Evolutionary conservation across 2,888 invertebrate genomes (phyloP), one percentile per base, ranked within the genome.

Genomic region (Malthinus seriepunctatus): DNA sequence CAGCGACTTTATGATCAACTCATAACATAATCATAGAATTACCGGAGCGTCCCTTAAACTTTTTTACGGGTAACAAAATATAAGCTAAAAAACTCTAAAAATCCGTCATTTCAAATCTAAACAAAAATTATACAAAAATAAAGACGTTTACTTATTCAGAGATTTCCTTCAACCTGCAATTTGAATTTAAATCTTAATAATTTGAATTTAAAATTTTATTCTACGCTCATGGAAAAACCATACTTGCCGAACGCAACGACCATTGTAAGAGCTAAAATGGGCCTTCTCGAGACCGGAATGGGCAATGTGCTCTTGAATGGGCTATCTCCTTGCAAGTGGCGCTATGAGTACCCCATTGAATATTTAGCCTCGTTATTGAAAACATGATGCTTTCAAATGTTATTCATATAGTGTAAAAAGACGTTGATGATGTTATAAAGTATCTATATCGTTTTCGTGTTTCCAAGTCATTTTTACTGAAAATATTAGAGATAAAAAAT

Each of bases 301-400:
- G 76, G 75, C 76, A 73, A 76, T 76, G 73, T 71, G 71, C 70
- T 67, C 70, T 67, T 67, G 72, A 76, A 77, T 76, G 71, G 75
- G 68, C 77, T 74, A 76, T 76, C 73, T 63, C 58, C 61, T 58
- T 63, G 65, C 64, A 65, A 67, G 65, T 63, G 62, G 72, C 70
- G 70, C 71, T 73, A 69, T 67, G 70, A 75, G 75, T 73, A 71
- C 70, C 74, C 74, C 72, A 77, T 77, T 77, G 76, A 77, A 77
- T 77, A 76, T 77, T 77, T 76, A 77, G 75, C 67, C 74, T 72
- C 73, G 73, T 76, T 77, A 77, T 77, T 77, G 77, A 77, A 77
- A 76, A 76, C 74, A 75, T 74, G 72, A 74, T 74, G 72, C 68
- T 70, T 68, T 66, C 69, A 70, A 73, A 71, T 73, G 73, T 73